Evolutionary conservation across 2,888 invertebrate genomes (phyloP), one percentile per base, ranked within the genome.

Genomic region (Drosophila longiperda): DNA sequence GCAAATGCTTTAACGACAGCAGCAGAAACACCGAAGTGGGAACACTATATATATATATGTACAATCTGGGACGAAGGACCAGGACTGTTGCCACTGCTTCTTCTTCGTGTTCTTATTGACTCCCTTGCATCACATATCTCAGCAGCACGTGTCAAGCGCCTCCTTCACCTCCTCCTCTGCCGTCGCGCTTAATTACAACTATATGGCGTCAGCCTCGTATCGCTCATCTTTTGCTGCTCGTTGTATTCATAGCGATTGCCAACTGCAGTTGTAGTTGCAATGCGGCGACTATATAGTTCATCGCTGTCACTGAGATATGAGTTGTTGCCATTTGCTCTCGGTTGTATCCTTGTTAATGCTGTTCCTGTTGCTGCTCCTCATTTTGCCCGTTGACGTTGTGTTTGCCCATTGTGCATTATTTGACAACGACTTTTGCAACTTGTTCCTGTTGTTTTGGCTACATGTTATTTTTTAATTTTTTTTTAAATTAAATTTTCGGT

Each of bases 101-200:
- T 12, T 15, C 23, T 45, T n/a, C 4, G 34, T n/a, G 36, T 54
- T 12, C 17, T 36, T 54, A 11, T 26, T 15, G 5, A 34, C 23
- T 38, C 53, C 33, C 49, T 7, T 15, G 26, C 26, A 12, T 5
- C 32, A n/a, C 55, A 38, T n/a, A 54, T 32, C 32, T 36, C 75
- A 85, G 85, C 87, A 87, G 83, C 84, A 87, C 83, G 87, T 84
- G 87, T 84, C 87, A 82, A 75, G 67, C 59, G 55, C 55, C 23
- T 34, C 59, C 26, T 36, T 2, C 49, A 29, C 42, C 32, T 52
- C 58, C 34, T 55, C 55, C 52, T 57, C 66, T 34, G 52, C 68
- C 52, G 52, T 49, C 71, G 69, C 66, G 63, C 81, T 87, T 85
- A 87, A 85, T 85, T 85, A 85, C 87, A 85, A 73, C 87, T 87